phyloP scores from a whole-genome alignment of 1,140 invertebrate species.

The Rhopalosiphum padi region DNA sequence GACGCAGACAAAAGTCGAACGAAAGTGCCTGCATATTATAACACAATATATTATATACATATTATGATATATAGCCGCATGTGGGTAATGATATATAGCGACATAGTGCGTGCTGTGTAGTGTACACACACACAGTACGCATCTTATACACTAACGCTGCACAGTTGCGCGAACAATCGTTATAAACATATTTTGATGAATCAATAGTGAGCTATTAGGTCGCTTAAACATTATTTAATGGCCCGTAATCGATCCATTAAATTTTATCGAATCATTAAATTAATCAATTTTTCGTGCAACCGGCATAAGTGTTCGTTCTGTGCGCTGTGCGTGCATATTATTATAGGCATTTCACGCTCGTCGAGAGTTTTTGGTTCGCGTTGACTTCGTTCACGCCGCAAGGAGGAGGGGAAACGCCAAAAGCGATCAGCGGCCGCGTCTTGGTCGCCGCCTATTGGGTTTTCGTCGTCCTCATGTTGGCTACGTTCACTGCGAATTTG shows the following conservation, averaged over 20 bases:
- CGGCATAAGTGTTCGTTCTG: background rate
- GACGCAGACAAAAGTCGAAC: background rate
- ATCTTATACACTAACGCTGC: background rate
- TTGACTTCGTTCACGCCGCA: conserved; percentile 91
- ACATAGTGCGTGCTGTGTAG: background rate
- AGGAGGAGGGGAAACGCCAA: conserved; percentile 86
- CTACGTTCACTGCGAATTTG: conserved; percentile 96
- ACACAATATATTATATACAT: too few species aligned
- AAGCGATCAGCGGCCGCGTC: conserved; percentile 81
- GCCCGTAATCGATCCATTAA: too few species aligned
- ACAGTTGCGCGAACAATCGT: too few species aligned
- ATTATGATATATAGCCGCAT: too few species aligned
- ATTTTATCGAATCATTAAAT: too few species aligned
- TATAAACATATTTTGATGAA: too few species aligned
- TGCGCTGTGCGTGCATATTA: background rate
- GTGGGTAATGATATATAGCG: background rate
- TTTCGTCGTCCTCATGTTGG: conserved; percentile 90
- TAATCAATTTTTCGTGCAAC: too few species aligned
- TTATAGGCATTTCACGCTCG: conserved; percentile 80
- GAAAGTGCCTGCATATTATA: too few species aligned
- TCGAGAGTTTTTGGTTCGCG: conserved; percentile 94
- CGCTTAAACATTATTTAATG: too few species aligned
- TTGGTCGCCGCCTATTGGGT: conserved; percentile 92
- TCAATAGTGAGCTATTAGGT: too few species aligned
- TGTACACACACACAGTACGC: background rate